phyloP scores from a whole-genome alignment of 2,888 invertebrate species.

The Aleiodes alternator region DNA sequence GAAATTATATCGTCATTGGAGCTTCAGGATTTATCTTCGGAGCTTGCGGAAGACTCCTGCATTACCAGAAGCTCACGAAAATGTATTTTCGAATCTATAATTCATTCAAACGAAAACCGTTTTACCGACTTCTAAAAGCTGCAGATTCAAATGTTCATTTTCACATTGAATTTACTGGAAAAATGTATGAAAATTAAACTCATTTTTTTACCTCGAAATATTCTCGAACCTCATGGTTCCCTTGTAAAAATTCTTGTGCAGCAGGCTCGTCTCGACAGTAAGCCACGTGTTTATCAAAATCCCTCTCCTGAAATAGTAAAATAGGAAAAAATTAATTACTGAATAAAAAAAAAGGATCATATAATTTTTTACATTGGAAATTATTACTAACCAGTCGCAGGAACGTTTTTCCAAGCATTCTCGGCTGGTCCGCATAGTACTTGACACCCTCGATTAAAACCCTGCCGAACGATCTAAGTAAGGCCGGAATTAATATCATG shows the following conservation, averaged over 20 bases:
- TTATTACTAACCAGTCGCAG: slow-evolving; percentile 81
- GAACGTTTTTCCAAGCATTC: slow-evolving; percentile 92
- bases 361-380: slow-evolving; percentile 12
- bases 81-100: neutral
- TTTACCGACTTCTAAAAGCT: slow-evolving; percentile 42
- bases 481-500: slow-evolving; percentile 74
- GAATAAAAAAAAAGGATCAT: slow-evolving; percentile 19
- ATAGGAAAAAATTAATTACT: slow-evolving; percentile 22
- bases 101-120: slow-evolving; percentile 37
- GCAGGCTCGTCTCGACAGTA: slow-evolving; percentile 92
- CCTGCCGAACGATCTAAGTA: slow-evolving; percentile 79
- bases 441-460: slow-evolving; percentile 94
- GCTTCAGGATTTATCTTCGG: slow-evolving; percentile 6
- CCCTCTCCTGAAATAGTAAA: slow-evolving; percentile 81
- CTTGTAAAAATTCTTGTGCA: slow-evolving; percentile 87
- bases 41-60: slow-evolving; percentile 17
- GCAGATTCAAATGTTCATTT: neutral
- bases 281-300: slow-evolving; percentile 95
- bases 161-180: neutral
- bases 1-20: neutral
- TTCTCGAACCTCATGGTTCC: slow-evolving; percentile 82
- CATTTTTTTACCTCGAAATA: slow-evolving; percentile 86
- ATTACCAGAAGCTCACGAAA: slow-evolving; percentile 27
- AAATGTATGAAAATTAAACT: slow-evolving; percentile 4
- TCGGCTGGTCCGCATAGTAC: slow-evolving; percentile 93